Conservation (phyloP, 2,797 vertebrate species). For the Chlorospingus semifuscus region DNA sequence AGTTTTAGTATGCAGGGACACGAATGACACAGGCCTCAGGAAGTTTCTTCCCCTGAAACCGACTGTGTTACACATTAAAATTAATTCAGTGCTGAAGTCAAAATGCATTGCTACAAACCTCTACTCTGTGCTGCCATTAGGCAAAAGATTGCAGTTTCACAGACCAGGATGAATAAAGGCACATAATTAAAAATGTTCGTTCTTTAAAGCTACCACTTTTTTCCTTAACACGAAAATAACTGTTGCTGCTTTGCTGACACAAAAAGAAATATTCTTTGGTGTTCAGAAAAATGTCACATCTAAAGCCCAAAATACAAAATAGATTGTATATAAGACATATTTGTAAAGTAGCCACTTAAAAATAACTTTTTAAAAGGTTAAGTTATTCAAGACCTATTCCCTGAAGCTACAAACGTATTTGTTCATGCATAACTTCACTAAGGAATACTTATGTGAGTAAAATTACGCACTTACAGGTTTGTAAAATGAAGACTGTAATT, state of each 20-base stretch:
- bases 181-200: rapidly evolving
- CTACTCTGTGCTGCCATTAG: background rate
- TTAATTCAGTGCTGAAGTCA: background rate
- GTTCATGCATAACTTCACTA: conserved; percentile 22
- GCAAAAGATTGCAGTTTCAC: background rate
- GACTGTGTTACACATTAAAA: background rate
- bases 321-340: background rate
- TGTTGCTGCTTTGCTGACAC: background rate
- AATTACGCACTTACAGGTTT: background rate
- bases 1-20: background rate
- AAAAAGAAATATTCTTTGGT: background rate
- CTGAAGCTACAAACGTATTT: conserved; percentile 29
- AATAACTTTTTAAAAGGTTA: background rate
- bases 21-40: background rate
- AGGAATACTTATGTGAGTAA: background rate
- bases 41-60: background rate
- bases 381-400: conserved; percentile 9
- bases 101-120: background rate
- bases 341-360: background rate
- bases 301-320: background rate
- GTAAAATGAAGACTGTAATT: conserved; percentile 6
- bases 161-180: background rate
- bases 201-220: background rate
- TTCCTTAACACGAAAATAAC: background rate
- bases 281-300: background rate